Percentiles rank a stretch among this genome's conserved stretches.
phyloP scores from a whole-genome alignment of 2,888 invertebrate species.

The Smittia aterrima region DNA sequence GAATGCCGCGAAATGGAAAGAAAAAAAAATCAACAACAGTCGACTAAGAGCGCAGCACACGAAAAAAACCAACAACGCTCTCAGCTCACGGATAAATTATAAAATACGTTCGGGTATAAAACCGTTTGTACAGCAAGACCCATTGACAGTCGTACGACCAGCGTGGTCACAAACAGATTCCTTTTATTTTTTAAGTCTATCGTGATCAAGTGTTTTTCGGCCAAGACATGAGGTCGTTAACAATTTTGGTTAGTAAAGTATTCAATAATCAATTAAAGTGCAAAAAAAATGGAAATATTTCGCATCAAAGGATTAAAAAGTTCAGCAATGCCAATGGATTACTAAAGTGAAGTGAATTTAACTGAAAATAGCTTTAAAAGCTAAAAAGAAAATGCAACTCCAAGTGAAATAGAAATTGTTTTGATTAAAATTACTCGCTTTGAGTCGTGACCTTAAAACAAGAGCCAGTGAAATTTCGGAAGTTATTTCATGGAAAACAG shows the following conservation, averaged over 20 bases:
- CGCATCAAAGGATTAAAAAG: background rate
- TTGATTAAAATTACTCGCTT: slow-evolving; percentile 9
- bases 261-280: background rate
- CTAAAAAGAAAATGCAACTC: background rate
- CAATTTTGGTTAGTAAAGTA: slow-evolving; percentile 52
- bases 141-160: slow-evolving; percentile 38
- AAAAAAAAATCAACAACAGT: slow-evolving; percentile 30
- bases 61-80: slow-evolving; percentile 18
- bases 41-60: slow-evolving; percentile 23
- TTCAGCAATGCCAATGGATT: background rate
- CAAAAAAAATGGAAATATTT: slow-evolving; percentile 18
- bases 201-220: slow-evolving; percentile 23
- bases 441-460: background rate
- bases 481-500: background rate
- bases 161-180: slow-evolving; percentile 32
- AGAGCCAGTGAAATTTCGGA: slow-evolving; percentile 15
- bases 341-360: background rate
- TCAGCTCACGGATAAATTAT: slow-evolving; percentile 34
- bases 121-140: slow-evolving; percentile 17
- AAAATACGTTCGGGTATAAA: slow-evolving; percentile 37
- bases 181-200: background rate
- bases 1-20: slow-evolving; percentile 16
- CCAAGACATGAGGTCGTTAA: slow-evolving; percentile 52
- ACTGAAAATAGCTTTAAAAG: no score
- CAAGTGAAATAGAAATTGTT: background rate